phyloP scores from a whole-genome alignment of 1,140 invertebrate species.

The Drosophila pseudoananassae region DNA sequence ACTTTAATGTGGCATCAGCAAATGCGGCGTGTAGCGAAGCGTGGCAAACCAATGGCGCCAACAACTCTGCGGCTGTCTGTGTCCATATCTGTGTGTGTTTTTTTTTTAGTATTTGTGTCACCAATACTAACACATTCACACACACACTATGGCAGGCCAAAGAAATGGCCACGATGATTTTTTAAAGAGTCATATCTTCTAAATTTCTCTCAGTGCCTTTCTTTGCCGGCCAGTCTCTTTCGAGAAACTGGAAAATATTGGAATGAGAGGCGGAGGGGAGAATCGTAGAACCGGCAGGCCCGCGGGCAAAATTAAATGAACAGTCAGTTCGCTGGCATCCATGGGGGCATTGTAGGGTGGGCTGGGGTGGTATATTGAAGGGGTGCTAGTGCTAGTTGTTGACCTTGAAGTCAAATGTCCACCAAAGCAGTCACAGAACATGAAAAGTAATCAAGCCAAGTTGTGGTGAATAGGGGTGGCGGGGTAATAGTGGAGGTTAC shows the following conservation, averaged over 20 bases:
- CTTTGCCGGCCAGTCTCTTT: slow-evolving; percentile 12
- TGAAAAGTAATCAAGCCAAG: slow-evolving; percentile 44
- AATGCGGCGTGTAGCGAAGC: slow-evolving; percentile 57
- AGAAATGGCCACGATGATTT: background rate
- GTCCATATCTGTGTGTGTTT: slow-evolving; percentile 18
- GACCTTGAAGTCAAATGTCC: slow-evolving; percentile 63
- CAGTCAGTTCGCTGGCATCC: slow-evolving; percentile 10
- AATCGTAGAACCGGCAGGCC: slow-evolving; percentile 24
- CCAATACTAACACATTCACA: slow-evolving; percentile 12
- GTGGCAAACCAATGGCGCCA: slow-evolving; percentile 71
- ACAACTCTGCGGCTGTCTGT: slow-evolving; percentile 53
- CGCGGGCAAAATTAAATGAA: slow-evolving; percentile 43
- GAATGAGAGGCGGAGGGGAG: slow-evolving; percentile 13
- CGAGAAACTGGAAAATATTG: slow-evolving; percentile 39
- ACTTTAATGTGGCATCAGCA: slow-evolving; percentile 69
- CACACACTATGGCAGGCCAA: background rate
- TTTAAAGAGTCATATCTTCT: background rate
- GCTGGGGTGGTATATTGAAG: background rate
- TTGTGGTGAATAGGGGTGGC: background rate
- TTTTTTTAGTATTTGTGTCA: slow-evolving; percentile 13
- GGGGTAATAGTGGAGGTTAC: too few species aligned
- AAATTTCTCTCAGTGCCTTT: slow-evolving; percentile 1
- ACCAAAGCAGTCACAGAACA: slow-evolving; percentile 36
- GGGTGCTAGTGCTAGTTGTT: too few species aligned
- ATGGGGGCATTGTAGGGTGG: too few species aligned